These are phyloP conservation scores for Hirtodrosophila cameraria DNA, from an alignment of 2,888 invertebrate genomes.

Conservation along the genomic window DNA sequence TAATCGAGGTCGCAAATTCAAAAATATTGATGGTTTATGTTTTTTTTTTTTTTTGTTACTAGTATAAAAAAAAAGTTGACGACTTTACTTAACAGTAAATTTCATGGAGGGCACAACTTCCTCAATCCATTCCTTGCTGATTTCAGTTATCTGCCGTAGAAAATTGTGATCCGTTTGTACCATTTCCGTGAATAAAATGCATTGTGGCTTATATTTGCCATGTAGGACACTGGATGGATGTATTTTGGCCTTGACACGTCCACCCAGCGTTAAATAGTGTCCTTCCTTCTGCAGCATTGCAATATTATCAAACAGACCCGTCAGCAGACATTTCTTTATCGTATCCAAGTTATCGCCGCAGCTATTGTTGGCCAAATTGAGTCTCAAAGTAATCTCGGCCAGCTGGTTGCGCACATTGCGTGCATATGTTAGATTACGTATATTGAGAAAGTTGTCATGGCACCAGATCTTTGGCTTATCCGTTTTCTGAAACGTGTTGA, in stretches of 20 bases:
- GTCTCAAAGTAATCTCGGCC: conserved; percentile 88
- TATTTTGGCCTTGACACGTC: conserved; percentile 89
- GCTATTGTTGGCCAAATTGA: conserved; percentile 87
- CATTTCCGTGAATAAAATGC: conserved; percentile 93
- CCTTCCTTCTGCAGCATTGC: conserved; percentile 92
- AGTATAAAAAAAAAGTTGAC: conserved; percentile 18
- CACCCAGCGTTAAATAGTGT: conserved; percentile 88
- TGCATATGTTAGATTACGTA: conserved; percentile 92
- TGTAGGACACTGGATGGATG: conserved; percentile 93
- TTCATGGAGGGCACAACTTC: conserved; percentile 85
- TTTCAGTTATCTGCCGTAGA: conserved; percentile 90
- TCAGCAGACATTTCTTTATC: conserved; percentile 91
- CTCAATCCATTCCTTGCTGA: conserved; percentile 92
- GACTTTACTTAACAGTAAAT: conserved; percentile 65
- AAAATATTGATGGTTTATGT: no score
- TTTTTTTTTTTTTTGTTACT: not conserved
- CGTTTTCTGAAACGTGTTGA: conserved; percentile 89
- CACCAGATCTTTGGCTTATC: conserved; percentile 92
- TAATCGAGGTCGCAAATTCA: no score
- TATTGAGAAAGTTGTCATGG: conserved; percentile 93
- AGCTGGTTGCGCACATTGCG: conserved; percentile 92
- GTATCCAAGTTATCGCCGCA: conserved; percentile 88
- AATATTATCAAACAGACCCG: conserved; percentile 93
- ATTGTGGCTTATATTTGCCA: conserved; percentile 86
- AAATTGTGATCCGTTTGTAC: conserved; percentile 93